Percentiles rank a stretch among this genome's conserved stretches.
Evolutionary conservation across 2,113 vertebrate genomes (phyloP).

Genomic region (Cyanoliseus patagonus): DNA sequence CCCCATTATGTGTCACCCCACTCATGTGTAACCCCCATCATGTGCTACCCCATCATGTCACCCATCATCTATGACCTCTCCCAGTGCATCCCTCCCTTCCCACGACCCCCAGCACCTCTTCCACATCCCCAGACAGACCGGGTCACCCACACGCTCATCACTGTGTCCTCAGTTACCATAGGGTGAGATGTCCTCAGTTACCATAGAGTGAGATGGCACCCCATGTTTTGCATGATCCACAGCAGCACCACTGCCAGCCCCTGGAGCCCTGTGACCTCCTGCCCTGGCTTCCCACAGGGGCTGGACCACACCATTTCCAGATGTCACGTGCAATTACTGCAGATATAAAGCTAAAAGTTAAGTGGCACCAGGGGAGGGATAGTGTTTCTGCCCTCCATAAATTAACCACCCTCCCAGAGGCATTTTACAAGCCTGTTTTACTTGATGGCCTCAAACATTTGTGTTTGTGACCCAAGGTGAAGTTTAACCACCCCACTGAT

Average conservation of each 20-base stretch:
- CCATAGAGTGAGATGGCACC: not conserved
- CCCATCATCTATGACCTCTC: not conserved
- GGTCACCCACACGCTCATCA: accelerated
- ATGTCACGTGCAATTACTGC: constrained; percentile 9
- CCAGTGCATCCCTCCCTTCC: not conserved
- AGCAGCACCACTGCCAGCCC: not conserved
- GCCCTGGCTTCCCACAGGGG: not conserved
- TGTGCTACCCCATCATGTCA: not conserved
- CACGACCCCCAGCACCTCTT: not conserved
- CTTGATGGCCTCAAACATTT: not conserved
- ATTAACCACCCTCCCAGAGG: not conserved
- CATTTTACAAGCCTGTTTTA: not conserved
- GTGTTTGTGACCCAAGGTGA: not conserved
- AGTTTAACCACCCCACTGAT: accelerated
- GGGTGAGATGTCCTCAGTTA: not conserved
- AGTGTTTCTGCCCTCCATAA: constrained; percentile 19
- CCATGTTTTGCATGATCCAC: accelerated
- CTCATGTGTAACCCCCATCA: not conserved
- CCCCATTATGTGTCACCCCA: too few relatives aligned
- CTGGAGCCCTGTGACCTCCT: not conserved
- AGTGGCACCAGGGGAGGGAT: constrained; percentile 31
- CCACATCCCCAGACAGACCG: not conserved
- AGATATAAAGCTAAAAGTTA: not conserved
- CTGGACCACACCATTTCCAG: not conserved
- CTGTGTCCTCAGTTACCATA: accelerated